These are phyloP conservation scores for Noctua janthe DNA, from an alignment of 2,888 invertebrate genomes.

Conservation along the genomic window DNA sequence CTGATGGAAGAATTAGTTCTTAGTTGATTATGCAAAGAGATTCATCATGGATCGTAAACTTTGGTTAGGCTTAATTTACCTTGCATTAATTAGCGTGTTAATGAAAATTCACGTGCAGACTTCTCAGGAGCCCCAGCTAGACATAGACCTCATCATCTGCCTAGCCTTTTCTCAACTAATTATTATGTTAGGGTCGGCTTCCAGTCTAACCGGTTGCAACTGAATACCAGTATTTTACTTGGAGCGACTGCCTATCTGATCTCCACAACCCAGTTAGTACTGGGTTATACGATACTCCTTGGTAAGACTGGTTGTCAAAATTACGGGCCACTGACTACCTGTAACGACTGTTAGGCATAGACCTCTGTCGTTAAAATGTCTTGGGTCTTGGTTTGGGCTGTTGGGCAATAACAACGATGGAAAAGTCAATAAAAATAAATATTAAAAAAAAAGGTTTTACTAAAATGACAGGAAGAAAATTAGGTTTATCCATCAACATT, in stretches of 20 bases:
- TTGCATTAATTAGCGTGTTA: slow-evolving; percentile 21
- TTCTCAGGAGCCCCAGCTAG: background rate
- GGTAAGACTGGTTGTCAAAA: background rate
- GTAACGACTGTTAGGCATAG: background rate
- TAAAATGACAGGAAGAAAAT: no score
- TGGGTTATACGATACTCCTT: background rate
- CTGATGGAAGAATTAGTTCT: slow-evolving; percentile 14
- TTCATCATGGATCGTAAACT: slow-evolving; percentile 36
- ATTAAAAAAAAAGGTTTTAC: no score
- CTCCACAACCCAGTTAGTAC: background rate
- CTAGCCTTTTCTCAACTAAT: background rate
- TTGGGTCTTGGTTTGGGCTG: no score
- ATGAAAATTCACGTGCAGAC: background rate
- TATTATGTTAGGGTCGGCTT: no score
- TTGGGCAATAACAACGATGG: no score
- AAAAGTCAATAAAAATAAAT: no score
- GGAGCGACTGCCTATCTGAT: background rate
- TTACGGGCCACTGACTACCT: background rate
- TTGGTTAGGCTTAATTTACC: slow-evolving; percentile 16
- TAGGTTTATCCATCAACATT: no score
- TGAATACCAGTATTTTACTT: no score
- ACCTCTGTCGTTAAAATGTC: no score
- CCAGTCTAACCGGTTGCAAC: no score
- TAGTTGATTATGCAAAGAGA: slow-evolving; percentile 33
- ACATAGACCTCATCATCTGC: background rate